Evolutionary conservation across 2,797 vertebrate species (phyloP).

Genomic region (Mormyrus proboscirostris): DNA sequence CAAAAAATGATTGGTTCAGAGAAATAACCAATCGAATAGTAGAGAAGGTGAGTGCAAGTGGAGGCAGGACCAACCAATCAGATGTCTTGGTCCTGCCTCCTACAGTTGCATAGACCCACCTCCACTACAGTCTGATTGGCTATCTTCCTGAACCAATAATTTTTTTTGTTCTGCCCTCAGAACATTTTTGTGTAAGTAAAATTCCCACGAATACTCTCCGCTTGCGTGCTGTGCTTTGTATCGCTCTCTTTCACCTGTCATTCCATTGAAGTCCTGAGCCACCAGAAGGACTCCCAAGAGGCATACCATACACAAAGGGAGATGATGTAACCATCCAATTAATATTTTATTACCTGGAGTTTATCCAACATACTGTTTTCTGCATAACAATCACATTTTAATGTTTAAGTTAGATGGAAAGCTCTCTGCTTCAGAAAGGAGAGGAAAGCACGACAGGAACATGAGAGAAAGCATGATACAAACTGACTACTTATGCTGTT

Average conservation of each 20-base stretch:
- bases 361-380: neutral
- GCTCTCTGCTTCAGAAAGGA: conserved; percentile 1
- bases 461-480: neutral
- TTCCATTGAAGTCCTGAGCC: neutral
- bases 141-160: neutral
- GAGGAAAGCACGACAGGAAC: neutral
- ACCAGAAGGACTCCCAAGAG: neutral
- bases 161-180: neutral
- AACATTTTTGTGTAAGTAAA: neutral
- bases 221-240: conserved; percentile 34
- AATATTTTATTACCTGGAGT: neutral
- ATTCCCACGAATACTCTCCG: conserved; percentile 24
- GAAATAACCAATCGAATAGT: neutral
- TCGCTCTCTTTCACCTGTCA: conserved; percentile 30
- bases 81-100: neutral
- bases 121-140: neutral
- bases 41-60: neutral
- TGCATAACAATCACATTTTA: neutral
- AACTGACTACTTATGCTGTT: neutral
- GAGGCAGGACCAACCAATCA: neutral
- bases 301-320: neutral
- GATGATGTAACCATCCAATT: neutral
- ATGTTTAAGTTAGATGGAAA: neutral
- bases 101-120: neutral
- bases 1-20: neutral